Percentiles rank a stretch among this genome's conserved stretches.
These are phyloP conservation scores for Heliconius hewitsoni DNA, from an alignment of 1,140 invertebrate species.

Conservation along the genomic window DNA sequence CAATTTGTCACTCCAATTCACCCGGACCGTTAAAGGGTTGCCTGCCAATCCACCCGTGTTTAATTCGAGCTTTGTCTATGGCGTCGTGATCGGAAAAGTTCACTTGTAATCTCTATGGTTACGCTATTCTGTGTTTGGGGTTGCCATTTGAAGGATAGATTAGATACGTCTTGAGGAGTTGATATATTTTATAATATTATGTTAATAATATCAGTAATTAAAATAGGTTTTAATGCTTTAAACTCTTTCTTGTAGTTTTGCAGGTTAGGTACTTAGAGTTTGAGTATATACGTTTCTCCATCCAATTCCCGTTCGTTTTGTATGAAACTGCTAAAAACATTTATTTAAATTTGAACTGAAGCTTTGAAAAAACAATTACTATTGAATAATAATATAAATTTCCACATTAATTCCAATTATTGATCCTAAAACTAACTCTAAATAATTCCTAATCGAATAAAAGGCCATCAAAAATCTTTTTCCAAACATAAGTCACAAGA, in stretches of 20 bases:
- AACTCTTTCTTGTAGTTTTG: too few species aligned
- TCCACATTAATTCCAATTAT: too few species aligned
- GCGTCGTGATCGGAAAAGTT: conserved; percentile 78
- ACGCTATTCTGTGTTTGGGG: conserved; percentile 41
- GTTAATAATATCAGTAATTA: too few species aligned
- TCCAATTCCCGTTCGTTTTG: too few species aligned
- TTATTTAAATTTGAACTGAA: too few species aligned
- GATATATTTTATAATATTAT: background rate
- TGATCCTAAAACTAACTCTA: too few species aligned
- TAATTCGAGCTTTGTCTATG: conserved; percentile 78
- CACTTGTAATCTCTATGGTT: conserved; percentile 65
- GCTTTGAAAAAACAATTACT: too few species aligned
- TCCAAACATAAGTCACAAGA: conserved; percentile 19
- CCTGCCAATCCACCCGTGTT: conserved; percentile 69
- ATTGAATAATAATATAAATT: too few species aligned
- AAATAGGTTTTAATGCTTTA: too few species aligned
- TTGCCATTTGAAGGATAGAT: conserved; percentile 54
- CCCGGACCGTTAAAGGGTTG: conserved; percentile 66
- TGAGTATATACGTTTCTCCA: too few species aligned
- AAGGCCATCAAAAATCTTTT: background rate
- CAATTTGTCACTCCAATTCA: conserved; percentile 71
- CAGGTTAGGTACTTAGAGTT: too few species aligned
- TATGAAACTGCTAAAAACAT: too few species aligned
- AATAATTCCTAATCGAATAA: background rate
- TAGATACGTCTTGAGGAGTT: conserved; percentile 64